phyloP scores from a whole-genome alignment of 1,140 invertebrate species.

The Bombus sylvicola region DNA sequence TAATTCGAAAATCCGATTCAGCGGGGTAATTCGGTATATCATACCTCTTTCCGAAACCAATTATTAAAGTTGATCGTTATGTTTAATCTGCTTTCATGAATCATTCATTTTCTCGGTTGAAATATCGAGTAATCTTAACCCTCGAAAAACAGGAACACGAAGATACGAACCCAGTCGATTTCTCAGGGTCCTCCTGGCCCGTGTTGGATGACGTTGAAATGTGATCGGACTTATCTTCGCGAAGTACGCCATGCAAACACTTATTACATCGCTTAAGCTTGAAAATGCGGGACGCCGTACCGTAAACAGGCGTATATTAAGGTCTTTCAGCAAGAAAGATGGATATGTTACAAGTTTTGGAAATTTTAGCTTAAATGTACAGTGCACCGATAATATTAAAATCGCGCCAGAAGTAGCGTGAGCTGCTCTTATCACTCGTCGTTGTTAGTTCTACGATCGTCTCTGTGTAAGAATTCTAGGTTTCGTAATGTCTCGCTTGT shows the following conservation, averaged over 20 bases:
- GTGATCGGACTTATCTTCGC: conserved; percentile 61
- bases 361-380: not conserved
- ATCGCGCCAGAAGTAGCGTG: not conserved
- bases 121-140: conserved; percentile 40
- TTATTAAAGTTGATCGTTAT: conserved; percentile 14
- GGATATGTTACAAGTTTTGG: not conserved
- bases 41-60: not conserved
- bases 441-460: not conserved
- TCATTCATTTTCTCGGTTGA: conserved; percentile 48
- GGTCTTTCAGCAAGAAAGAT: not conserved
- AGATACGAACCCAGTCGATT: conserved; percentile 52
- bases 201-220: conserved; percentile 58
- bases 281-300: not conserved
- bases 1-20: too few species aligned
- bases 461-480: not conserved
- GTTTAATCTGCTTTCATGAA: conserved; percentile 44
- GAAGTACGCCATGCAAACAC: conserved; percentile 59
- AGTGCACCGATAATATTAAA: not conserved
- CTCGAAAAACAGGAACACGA: conserved; percentile 8
- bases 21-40: not conserved
- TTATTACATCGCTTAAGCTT: conserved; percentile 50
- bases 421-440: not conserved
- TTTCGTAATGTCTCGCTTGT: not conserved
- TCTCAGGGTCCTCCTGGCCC: conserved; percentile 41
- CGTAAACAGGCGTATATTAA: not conserved